Conservation (phyloP, 2,888 invertebrate genomes). For the Lottia scabra region DNA sequence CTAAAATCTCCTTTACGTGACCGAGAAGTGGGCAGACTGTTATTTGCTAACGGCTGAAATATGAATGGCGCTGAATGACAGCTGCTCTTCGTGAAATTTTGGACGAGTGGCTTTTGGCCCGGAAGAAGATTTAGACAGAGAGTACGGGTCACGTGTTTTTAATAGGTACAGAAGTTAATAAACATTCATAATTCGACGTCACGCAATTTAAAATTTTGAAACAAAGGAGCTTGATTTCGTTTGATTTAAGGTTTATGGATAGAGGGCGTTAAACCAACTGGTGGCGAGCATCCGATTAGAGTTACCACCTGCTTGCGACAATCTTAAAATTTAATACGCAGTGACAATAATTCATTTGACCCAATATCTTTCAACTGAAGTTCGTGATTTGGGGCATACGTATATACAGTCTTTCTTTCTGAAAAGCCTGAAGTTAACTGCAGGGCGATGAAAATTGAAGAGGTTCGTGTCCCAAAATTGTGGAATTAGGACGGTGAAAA, state of each 20-base stretch:
- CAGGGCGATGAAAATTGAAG: too few species aligned
- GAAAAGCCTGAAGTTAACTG: too few species aligned
- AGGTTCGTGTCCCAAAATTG: too few species aligned
- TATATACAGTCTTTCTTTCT: too few species aligned
- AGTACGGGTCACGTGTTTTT: constrained; percentile 1
- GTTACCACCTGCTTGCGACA: background rate
- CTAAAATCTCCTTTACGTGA: constrained; percentile 6
- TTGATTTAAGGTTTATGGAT: background rate
- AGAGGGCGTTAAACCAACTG: background rate
- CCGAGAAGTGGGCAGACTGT: constrained; percentile 7
- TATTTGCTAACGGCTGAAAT: background rate
- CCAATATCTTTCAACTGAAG: too few species aligned
- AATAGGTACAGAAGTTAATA: background rate
- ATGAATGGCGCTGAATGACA: background rate
- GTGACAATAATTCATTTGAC: too few species aligned
- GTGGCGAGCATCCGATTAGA: background rate
- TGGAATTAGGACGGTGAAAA: too few species aligned
- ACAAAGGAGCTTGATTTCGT: constrained; percentile 1
- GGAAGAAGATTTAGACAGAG: background rate
- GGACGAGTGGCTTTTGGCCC: background rate
- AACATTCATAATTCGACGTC: background rate
- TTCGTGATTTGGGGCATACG: too few species aligned
- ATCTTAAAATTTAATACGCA: too few species aligned
- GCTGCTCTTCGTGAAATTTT: background rate
- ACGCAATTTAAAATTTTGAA: background rate